Base-by-base conservation (phyloP, 2,113 vertebrate genomes). In the Gymnogyps californianus region DNA sequence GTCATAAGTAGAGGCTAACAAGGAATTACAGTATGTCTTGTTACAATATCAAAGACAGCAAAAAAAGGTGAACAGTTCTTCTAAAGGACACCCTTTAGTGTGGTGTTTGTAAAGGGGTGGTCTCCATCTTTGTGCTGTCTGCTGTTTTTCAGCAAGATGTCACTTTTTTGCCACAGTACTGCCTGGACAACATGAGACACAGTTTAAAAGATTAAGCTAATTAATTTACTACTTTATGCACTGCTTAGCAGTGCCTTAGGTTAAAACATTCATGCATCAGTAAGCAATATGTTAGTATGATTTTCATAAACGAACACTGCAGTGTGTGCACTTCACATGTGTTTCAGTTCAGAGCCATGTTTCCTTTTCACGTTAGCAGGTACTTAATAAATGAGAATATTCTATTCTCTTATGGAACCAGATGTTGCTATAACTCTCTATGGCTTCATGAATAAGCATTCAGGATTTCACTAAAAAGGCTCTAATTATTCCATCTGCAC, bases 401-500 rank as follows among this genome's bases (percentile, higher is more conserved):
- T 92, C 62, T 90, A 66, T 90, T 95, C 42, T 85, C 26, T 84
- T 42, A 44, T 31, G 70, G 44, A 94, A 94, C 36, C 87, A 96
- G 89, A 75, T 92, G 76, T 93, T 96, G 66, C 54, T 95, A 9
- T 89, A 90, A 66, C 46, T 96, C 70, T 55, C n/a, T 52, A 81
- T 34, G n/a, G 16, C 59, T 94, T 96, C 25, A 80, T 81, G 92
- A 96, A 75, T 84, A 96, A 96, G 76, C n/a, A 92, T 88, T 87
- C 72, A 77, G n/a, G 19, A 62, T 96, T 96, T 95, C 46, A 62
- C 25, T 86, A 54, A 66, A 92, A 95, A 86, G 54, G 51, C 40
- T 93, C 75, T 92, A 95, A 97, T 96, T 97, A 94, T 96, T 96
- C 61, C 54, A 77, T 95, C 85, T 97, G 69, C 71, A 71, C 82